phyloP scores from a whole-genome alignment of 92 coral and sea anemone genomes.

The Siderastrea radians region DNA sequence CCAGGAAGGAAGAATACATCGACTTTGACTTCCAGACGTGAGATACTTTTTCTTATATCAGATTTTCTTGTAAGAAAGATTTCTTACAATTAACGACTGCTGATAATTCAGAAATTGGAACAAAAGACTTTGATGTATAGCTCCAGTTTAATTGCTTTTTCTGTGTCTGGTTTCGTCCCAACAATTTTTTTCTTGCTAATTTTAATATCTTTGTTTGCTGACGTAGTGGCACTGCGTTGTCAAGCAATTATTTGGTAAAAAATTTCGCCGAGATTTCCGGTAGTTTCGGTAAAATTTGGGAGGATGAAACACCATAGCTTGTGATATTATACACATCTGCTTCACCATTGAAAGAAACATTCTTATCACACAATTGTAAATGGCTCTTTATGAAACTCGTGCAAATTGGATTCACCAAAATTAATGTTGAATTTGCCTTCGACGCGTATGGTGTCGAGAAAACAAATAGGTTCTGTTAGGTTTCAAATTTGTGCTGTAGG shows the following conservation, averaged over 20 bases:
- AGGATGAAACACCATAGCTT: slow-evolving; percentile 15
- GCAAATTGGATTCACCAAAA: slow-evolving; percentile 22
- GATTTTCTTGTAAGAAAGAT: slow-evolving; percentile 5
- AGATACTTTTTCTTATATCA: background rate
- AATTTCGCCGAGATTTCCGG: slow-evolving; percentile 8
- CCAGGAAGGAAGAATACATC: slow-evolving; percentile 26
- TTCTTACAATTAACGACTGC: background rate
- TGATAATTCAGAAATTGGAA: slow-evolving; percentile 2
- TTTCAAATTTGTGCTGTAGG: background rate
- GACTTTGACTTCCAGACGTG: background rate
- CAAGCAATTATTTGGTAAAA: background rate
- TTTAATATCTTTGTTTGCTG: slow-evolving; percentile 5
- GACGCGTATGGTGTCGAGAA: slow-evolving; percentile 15
- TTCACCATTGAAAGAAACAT: slow-evolving; percentile 22
- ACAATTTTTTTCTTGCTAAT: background rate
- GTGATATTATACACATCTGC: slow-evolving; percentile 34
- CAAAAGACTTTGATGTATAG: background rate
- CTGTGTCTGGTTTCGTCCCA: background rate
- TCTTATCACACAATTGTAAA: slow-evolving; percentile 42
- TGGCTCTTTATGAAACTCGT: slow-evolving; percentile 10
- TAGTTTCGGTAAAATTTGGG: background rate
- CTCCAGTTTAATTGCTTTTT: slow-evolving; percentile 2
- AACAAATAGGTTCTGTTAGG: slow-evolving; percentile 10
- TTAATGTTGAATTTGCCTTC: slow-evolving; percentile 5
- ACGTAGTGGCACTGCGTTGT: slow-evolving; percentile 7